These are phyloP conservation scores for Dendronephthya gigantea DNA, from an alignment of 64 coral and sea anemone species.

Conservation along the genomic window DNA sequence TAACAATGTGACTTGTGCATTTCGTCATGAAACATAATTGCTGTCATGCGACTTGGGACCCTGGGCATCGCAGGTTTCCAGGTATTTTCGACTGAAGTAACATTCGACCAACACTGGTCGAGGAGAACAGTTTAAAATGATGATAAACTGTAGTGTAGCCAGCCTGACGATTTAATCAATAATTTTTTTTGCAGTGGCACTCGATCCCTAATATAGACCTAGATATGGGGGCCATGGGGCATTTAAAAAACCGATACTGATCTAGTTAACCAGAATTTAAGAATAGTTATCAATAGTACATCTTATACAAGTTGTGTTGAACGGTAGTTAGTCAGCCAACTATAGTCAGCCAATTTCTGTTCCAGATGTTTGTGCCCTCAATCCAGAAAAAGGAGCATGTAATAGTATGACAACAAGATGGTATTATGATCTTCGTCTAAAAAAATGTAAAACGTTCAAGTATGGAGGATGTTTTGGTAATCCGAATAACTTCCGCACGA, in stretches of 20 bases:
- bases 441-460: slow-evolving; percentile 42
- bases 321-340: not conserved
- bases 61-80: no score
- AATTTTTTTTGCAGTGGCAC: no score
- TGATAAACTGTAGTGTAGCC: no score
- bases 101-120: no score
- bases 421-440: slow-evolving; percentile 32
- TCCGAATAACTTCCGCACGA: slow-evolving; percentile 60
- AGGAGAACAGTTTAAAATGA: no score
- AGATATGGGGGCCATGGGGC: no score
- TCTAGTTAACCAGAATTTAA: no score
- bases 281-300: no score
- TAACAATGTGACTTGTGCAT: not conserved
- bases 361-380: slow-evolving; percentile 37
- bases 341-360: not conserved
- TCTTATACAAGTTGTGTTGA: not conserved
- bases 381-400: slow-evolving; percentile 39
- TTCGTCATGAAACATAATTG: not conserved
- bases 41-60: not conserved
- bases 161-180: no score
- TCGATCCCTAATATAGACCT: no score
- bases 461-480: slow-evolving; percentile 85
- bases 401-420: slow-evolving; percentile 24
- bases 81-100: no score
- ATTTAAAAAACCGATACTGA: no score